Percentiles rank a stretch among this genome's conserved stretches.
phyloP scores from a whole-genome alignment of 1,140 invertebrate genomes.

The Drosophila ananassae region DNA sequence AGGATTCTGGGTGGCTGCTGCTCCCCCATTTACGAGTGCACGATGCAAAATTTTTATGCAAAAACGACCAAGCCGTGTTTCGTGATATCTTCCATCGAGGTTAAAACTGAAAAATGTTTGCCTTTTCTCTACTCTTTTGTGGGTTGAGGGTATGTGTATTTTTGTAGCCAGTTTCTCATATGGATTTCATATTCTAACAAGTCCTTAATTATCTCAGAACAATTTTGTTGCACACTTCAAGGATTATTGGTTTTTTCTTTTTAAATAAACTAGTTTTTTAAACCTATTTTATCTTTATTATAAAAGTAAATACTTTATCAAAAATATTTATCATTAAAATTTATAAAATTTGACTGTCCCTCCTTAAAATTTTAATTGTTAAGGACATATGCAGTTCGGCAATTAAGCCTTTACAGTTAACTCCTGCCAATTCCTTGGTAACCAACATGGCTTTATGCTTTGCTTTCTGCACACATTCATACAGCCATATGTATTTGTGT shows the following conservation, averaged over 20 bases:
- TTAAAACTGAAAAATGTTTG: conserved; percentile 24
- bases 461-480: conserved; percentile 4
- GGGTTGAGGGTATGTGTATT: neutral
- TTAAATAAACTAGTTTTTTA: no score
- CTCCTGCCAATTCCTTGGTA: neutral
- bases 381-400: neutral
- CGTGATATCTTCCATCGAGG: conserved; percentile 11
- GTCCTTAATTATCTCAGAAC: no score
- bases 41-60: conserved; percentile 49
- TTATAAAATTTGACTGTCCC: no score
- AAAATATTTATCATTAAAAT: no score
- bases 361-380: neutral
- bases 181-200: neutral
- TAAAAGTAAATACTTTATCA: neutral
- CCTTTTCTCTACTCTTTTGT: conserved; percentile 12
- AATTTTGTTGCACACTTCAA: no score
- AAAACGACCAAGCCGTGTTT: conserved; percentile 46
- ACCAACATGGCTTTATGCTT: conserved; percentile 2
- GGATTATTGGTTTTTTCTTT: no score
- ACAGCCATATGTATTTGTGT: conserved; percentile 1
- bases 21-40: conserved; percentile 3
- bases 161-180: neutral
- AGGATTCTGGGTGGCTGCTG: neutral
- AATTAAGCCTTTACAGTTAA: neutral
- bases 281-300: no score